Evolutionary conservation across 2,113 vertebrate species (phyloP).

Genomic region (Leucopsar rothschildi): DNA sequence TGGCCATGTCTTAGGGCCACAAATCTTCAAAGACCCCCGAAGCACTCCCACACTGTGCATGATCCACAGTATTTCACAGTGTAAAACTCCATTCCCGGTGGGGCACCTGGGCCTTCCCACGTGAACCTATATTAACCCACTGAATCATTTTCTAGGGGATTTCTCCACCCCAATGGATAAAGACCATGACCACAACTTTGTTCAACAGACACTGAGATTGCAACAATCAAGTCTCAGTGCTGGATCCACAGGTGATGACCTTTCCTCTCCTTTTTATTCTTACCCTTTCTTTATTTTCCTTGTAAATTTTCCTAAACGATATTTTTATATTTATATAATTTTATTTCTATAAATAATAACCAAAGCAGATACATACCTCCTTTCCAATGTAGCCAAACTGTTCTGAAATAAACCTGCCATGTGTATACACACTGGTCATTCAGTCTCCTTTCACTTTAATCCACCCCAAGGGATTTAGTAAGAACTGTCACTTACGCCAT

Average conservation of each 20-base stretch:
- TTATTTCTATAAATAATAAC: not conserved
- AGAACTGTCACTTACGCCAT: not conserved
- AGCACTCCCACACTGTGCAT: not conserved
- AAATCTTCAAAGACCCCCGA: not conserved
- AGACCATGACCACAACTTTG: not conserved
- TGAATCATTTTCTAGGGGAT: not conserved
- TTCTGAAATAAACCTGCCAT: not conserved
- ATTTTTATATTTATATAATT: not conserved
- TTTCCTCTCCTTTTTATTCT: not conserved
- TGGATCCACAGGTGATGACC: accelerated
- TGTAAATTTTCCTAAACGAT: not conserved
- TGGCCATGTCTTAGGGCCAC: not conserved
- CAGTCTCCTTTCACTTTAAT: not conserved
- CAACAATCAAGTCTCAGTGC: accelerated
- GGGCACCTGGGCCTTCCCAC: not conserved
- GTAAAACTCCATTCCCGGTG: not conserved
- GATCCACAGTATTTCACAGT: not conserved
- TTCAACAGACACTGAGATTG: not conserved
- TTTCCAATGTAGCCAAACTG: not conserved
- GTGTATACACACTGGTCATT: not conserved
- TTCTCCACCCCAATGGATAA: accelerated
- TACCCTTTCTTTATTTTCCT: not conserved
- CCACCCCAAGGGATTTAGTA: not conserved
- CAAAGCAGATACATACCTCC: not conserved
- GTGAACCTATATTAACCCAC: not conserved